A percentile compares a stretch with the other conserved stretches of the same genome.
Conservation (phyloP, 2,797 vertebrate genomes). For the Betta splendens region DNA sequence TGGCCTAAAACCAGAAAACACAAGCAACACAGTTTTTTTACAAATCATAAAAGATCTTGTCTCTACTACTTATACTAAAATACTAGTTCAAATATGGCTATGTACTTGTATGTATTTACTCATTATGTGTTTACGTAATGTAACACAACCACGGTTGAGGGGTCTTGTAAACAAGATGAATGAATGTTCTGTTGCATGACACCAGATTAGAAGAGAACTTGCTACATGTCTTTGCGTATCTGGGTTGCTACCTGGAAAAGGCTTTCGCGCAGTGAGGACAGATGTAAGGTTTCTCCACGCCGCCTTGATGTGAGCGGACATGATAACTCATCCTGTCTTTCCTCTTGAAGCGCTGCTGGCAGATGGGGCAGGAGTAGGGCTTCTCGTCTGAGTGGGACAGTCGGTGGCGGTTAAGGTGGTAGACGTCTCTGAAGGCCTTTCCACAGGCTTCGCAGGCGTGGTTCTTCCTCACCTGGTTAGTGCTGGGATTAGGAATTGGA, state of each 20-base stretch:
- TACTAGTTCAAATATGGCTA: too few relatives aligned
- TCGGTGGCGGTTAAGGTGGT: slow-evolving; percentile 96
- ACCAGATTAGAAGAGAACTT: too few relatives aligned
- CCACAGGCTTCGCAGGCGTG: slow-evolving; percentile 96
- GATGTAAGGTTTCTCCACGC: slow-evolving; percentile 96
- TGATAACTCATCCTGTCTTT: slow-evolving; percentile 98
- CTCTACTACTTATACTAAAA: not conserved
- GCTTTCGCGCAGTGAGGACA: slow-evolving; percentile 97
- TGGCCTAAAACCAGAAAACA: slow-evolving; percentile 76
- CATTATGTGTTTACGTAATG: too few relatives aligned
- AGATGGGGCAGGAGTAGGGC: slow-evolving; percentile 94
- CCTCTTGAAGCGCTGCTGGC: slow-evolving; percentile 95
- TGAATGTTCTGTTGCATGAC: too few relatives aligned
- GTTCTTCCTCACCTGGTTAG: slow-evolving; percentile 92
- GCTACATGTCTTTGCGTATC: too few relatives aligned
- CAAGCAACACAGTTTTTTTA: not conserved
- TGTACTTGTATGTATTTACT: too few relatives aligned
- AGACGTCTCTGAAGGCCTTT: slow-evolving; percentile 96
- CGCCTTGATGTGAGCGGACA: slow-evolving; percentile 93
- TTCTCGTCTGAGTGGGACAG: slow-evolving; percentile 97
- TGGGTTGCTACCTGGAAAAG: slow-evolving; percentile 86
- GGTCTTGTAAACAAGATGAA: too few relatives aligned
- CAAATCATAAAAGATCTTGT: not conserved
- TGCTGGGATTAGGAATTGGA: slow-evolving; percentile 73
- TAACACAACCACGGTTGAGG: too few relatives aligned